Evolutionary conservation across 2,113 vertebrate genomes (phyloP).

Genomic region (Sinocyclocheilus anophthalmus): DNA sequence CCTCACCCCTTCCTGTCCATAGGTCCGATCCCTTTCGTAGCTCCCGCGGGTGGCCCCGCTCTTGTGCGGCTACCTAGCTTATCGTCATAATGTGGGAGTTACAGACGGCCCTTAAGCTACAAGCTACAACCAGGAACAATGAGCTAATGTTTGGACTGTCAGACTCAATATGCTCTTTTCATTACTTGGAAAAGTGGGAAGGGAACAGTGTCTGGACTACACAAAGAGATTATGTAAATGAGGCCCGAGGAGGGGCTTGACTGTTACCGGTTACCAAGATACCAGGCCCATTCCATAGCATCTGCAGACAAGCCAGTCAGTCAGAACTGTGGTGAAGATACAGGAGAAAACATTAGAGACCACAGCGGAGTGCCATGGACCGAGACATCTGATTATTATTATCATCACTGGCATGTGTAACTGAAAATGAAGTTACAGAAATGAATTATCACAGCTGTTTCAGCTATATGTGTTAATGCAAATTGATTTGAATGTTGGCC

Average conservation of each 20-base stretch:
- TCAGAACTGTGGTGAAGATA: constrained; percentile 2
- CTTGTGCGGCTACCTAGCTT: no score
- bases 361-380: not conserved
- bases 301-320: constrained; percentile 10
- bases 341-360: constrained; percentile 4
- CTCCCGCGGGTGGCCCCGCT: no score
- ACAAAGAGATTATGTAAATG: constrained; percentile 44
- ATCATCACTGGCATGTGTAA: not conserved
- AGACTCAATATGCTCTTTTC: constrained; percentile 10
- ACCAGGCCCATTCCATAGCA: constrained; percentile 20
- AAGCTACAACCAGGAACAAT: constrained; percentile 36
- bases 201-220: not conserved
- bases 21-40: no score
- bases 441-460: not conserved
- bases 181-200: not conserved
- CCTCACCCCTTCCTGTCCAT: no score
- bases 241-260: constrained; percentile 14
- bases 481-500: not conserved
- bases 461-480: not conserved
- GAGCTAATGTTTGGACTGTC: constrained; percentile 35
- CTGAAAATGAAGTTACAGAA: not conserved
- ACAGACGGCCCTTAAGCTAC: no score
- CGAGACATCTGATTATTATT: not conserved
- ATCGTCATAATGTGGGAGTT: no score
- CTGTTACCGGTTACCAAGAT: constrained; percentile 31